Evolutionary conservation across 2,113 vertebrate species (phyloP).

Genomic region (Chionis minor): DNA sequence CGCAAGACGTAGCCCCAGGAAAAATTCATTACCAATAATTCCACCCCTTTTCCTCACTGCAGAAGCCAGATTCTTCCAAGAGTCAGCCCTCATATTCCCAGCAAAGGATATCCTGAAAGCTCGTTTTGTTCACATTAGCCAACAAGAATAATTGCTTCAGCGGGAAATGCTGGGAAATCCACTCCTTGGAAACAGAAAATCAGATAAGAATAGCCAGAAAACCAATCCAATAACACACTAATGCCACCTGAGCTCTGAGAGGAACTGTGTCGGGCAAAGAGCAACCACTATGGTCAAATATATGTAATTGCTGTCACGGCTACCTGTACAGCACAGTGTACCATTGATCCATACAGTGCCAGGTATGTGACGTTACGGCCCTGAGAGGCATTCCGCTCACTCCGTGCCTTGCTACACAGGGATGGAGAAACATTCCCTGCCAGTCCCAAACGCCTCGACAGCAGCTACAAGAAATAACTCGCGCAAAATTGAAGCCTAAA

Average conservation of each 20-base stretch:
- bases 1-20: background rate
- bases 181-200: background rate
- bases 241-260: background rate
- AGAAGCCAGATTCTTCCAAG: background rate
- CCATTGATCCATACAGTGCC: too few relatives aligned
- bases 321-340: too few relatives aligned
- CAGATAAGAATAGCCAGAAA: background rate
- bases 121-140: background rate
- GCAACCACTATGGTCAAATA: background rate
- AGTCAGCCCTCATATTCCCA: background rate
- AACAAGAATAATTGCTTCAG: conserved; percentile 28
- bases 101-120: conserved; percentile 66
- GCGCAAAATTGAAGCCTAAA: background rate
- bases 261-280: background rate
- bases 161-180: conserved; percentile 50
- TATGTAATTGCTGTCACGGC: background rate
- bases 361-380: rapidly evolving
- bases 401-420: background rate
- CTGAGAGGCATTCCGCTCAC: background rate
- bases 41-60: background rate
- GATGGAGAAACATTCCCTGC: background rate
- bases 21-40: background rate
- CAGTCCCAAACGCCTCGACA: background rate
- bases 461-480: background rate
- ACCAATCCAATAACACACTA: background rate